Conservation (phyloP, 2,113 vertebrate genomes). For the Entomyzon cyanotis region DNA sequence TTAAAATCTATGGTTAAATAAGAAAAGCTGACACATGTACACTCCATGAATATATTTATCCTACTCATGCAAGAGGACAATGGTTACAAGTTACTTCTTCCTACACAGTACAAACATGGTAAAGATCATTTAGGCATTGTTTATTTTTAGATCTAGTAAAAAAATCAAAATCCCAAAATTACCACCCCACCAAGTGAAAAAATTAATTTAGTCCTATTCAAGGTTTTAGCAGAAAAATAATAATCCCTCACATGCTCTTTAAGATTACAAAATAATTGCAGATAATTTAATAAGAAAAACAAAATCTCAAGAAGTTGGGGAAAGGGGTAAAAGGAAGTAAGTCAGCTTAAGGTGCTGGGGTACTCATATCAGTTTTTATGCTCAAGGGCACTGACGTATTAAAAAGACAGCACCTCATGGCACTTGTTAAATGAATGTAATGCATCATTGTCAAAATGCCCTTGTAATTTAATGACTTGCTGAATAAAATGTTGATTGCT, state of each 20-base stretch:
- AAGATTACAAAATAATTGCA: not conserved
- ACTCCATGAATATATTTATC: not conserved
- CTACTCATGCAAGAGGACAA: not conserved
- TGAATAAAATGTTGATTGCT: conserved; percentile 3
- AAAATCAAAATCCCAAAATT: not conserved
- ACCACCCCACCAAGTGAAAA: not conserved
- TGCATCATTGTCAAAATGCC: conserved; percentile 55
- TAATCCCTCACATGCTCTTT: not conserved
- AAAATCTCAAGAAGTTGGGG: not conserved
- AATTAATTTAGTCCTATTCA: not conserved
- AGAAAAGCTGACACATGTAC: not conserved
- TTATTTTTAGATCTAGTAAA: not conserved
- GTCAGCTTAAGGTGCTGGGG: not conserved
- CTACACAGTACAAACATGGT: not conserved
- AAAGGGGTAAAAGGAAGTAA: not conserved
- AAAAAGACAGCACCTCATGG: not conserved
- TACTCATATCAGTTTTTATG: not conserved
- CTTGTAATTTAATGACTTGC: conserved; percentile 56
- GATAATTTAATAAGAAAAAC: not conserved
- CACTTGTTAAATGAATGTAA: conserved; percentile 40
- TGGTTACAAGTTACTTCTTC: not conserved
- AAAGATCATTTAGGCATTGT: not conserved
- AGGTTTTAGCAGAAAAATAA: not conserved
- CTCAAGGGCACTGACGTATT: conserved; percentile 32
- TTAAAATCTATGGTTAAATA: conserved; percentile 39